Evolutionary conservation across 30 jellyfish, hydroid and myxozoan species (phyloP).

Genomic region (Chrysaora quinquecirrha): DNA sequence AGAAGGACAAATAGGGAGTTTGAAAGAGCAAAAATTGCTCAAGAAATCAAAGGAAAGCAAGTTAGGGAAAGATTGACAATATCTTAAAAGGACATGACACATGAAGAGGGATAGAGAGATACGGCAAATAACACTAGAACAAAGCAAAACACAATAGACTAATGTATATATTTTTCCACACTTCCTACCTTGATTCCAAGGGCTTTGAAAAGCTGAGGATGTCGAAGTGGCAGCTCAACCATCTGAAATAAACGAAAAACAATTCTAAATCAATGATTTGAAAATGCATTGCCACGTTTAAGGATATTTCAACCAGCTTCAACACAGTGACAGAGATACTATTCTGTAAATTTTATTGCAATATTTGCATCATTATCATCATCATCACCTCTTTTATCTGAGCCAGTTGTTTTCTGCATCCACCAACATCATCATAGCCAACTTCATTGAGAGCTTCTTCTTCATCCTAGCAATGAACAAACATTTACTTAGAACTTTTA

Average conservation of each 20-base stretch:
- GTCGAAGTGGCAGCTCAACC: constrained; percentile 99
- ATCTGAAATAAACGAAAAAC: no score
- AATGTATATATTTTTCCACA: no score
- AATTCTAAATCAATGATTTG: no score
- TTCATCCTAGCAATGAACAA: constrained; percentile 83
- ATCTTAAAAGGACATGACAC: constrained; percentile 14
- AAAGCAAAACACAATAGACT: no score
- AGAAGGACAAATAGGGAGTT: background rate
- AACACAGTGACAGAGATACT: no score
- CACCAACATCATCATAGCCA: constrained; percentile 99
- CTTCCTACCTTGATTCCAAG: constrained; percentile 88
- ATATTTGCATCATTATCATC: no score
- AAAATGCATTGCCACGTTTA: no score
- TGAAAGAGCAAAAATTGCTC: constrained; percentile 2
- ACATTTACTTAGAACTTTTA: no score
- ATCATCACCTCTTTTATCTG: constrained; percentile 96
- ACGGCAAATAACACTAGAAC: no score
- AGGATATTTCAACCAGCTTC: no score
- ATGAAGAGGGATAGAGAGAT: constrained; percentile 2
- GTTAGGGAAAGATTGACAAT: background rate
- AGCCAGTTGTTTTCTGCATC: constrained; percentile 97
- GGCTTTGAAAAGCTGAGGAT: constrained; percentile 98
- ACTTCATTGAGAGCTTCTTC: constrained; percentile 99
- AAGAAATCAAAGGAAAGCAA: background rate
- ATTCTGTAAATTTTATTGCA: no score